Base-by-base conservation (phyloP, 2,113 vertebrate genomes). In the Grammatotria lemairii region DNA sequence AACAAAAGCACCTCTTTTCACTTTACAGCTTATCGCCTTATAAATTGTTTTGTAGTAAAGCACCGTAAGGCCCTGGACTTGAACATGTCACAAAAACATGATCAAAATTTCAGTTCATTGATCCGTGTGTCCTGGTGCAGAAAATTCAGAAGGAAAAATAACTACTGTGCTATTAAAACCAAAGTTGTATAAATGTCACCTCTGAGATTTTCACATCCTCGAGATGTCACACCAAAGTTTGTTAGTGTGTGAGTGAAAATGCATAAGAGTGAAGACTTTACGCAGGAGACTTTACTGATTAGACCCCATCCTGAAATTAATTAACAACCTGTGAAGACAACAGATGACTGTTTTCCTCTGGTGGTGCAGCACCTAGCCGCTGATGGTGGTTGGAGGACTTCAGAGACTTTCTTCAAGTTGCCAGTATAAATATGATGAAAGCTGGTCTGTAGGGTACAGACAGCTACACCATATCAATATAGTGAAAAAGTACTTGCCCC, bases 251-350 rank as follows among this genome's bases (percentile, higher is more conserved):
- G 12, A 55, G 28, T 33, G 23, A 86, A 70, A 87, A 35, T 80
- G 23, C 60, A 84, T 19, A 45, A 23, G 65, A 82, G 84, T 5
- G 31, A 49, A 85, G 42, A 79, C 79, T 60, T 45, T 81, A 83
- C 83, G 68, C 81, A 17, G 42, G 85, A 68, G 87, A 88, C 58
- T 40, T 14, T 65, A 55, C 40, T 89, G 73, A 94, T 89, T 81
- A 85, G 33, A 91, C 88, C 88, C 70, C 81, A 82, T 90, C 73
- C 90, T 86, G 92, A 80, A 91, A 93, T 89, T 92, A 93, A 94
- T 94, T 92, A 93, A 63, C 89, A 89, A 42, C 68, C 65, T 80
- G 89, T 85, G 89, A 91, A 91, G 83, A 85, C 80, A 82, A 45
- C 87, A 87, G 87, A 93, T 91, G 85, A 92, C 82, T 51, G 16